Conservation (phyloP, 2,888 invertebrate species). For the Sepiola atlantica region DNA sequence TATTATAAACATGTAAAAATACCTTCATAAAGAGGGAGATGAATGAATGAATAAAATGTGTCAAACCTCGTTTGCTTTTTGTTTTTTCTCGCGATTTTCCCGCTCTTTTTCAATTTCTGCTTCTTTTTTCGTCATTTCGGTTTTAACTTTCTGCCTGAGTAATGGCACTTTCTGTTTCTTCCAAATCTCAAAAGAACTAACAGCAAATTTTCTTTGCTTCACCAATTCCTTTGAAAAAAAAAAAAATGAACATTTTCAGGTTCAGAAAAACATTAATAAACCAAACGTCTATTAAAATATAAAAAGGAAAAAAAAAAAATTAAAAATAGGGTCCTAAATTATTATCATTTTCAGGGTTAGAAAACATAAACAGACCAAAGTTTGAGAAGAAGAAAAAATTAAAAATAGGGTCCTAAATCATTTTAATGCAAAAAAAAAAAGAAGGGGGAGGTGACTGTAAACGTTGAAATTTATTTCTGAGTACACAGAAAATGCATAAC, state of each 20-base stretch:
- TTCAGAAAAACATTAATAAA: background rate
- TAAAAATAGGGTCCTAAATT: too few relatives aligned
- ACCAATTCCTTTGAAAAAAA: background rate
- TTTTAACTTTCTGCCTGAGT: background rate
- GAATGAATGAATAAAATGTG: background rate
- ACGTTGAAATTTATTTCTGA: too few relatives aligned
- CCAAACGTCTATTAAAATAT: too few relatives aligned
- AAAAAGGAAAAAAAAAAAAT: too few relatives aligned
- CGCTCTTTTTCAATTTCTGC: background rate
- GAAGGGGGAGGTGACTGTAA: too few relatives aligned
- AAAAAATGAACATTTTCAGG: background rate
- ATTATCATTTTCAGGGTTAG: too few relatives aligned
- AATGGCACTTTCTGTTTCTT: background rate
- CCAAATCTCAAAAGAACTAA: background rate
- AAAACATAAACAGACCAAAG: too few relatives aligned
- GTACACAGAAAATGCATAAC: too few relatives aligned
- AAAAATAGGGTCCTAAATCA: too few relatives aligned
- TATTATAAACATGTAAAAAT: too few relatives aligned
- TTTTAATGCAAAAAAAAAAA: too few relatives aligned
- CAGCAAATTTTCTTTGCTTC: background rate
- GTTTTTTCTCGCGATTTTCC: background rate
- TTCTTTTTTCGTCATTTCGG: background rate
- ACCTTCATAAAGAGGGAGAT: background rate
- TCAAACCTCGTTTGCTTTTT: background rate
- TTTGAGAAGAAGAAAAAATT: too few relatives aligned